Evolutionary conservation across 1,140 invertebrate genomes (phyloP), one percentile per base, ranked within the genome.

Genomic region (Elymnias hypermnestra): DNA sequence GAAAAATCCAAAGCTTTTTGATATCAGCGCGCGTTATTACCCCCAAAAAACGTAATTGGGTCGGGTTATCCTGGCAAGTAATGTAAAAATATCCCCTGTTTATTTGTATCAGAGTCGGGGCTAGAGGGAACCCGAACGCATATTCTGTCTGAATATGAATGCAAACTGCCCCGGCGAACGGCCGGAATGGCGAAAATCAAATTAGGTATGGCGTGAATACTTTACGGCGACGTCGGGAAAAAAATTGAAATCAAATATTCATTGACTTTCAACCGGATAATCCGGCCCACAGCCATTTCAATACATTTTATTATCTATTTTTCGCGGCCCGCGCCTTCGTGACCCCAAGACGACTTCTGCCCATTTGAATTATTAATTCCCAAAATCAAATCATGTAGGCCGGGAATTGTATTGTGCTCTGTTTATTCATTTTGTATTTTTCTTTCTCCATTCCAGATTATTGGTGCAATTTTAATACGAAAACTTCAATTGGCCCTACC

Each of bases 231-330:
- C 78, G 78, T 71, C 71, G 82, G 70, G 66, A 81, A 84, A 84
- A 83, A 85, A 85, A 85, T 85, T 85, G 82, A 85, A 83, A 85
- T 85, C 82, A 85, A 85, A 83, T 85, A 85, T 85, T 85, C 82
- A 85, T 85, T 79, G 82, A 83, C 73, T 85, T 70, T 85, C 71
- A 78, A 85, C 82, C 82, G 82, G 82, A 85, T 85, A 85, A 85
- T 77, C 76, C 75, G 73, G 72, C 65, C 76, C 75, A 59, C 72
- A 73, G 75, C 73, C 76, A 79, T 85, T 82, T 83, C 78, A 85
- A 85, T 85, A 84, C 78, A 84, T 81, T 84, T 84, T 84, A 84
- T 82, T 82, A 83, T 84, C 78, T 84, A 84, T 83, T 81, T 82
- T 79, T 75, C 72, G 69, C 50, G 60, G 46, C 61, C 53, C 56